Percentiles rank a stretch among this genome's conserved stretches.
phyloP scores from a whole-genome alignment of 2,888 invertebrate species.

The Machimus atricapillus region DNA sequence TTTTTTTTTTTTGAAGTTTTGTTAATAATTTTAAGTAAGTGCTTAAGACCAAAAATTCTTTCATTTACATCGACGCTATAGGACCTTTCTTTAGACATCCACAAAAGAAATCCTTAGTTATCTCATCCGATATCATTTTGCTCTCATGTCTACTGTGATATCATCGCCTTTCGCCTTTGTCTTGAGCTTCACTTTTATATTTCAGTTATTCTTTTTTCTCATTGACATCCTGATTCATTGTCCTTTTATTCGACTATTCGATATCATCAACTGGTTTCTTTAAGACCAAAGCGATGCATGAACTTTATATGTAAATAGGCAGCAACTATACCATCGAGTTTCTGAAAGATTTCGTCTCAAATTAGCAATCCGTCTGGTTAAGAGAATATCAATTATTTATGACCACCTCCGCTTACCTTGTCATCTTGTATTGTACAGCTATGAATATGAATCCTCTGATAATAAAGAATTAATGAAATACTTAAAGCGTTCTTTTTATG shows the following conservation, averaged over 20 bases:
- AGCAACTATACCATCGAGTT: background rate
- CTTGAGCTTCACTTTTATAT: background rate
- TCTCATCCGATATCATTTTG: constrained; percentile 10
- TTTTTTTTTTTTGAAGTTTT: constrained; percentile 26
- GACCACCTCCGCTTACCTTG: background rate
- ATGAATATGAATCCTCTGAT: background rate
- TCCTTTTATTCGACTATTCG: background rate
- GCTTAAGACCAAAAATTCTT: constrained; percentile 36
- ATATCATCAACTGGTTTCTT: background rate
- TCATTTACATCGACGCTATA: constrained; percentile 9
- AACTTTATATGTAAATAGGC: background rate
- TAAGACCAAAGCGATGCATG: background rate
- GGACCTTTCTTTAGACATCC: background rate
- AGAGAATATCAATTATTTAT: background rate
- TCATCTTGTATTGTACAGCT: background rate
- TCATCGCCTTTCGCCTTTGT: background rate
- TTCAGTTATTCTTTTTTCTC: background rate
- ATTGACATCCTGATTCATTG: background rate
- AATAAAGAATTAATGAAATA: constrained; percentile 2
- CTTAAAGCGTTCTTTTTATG: background rate
- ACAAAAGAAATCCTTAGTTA: background rate
- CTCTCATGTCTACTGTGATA: constrained; percentile 26
- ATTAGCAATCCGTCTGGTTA: background rate
- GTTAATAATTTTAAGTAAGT: constrained; percentile 27
- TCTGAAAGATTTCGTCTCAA: background rate